Percentiles rank a stretch among this genome's conserved stretches.
Conservation (phyloP, 2,797 vertebrate species). For the Mus minutoides region DNA sequence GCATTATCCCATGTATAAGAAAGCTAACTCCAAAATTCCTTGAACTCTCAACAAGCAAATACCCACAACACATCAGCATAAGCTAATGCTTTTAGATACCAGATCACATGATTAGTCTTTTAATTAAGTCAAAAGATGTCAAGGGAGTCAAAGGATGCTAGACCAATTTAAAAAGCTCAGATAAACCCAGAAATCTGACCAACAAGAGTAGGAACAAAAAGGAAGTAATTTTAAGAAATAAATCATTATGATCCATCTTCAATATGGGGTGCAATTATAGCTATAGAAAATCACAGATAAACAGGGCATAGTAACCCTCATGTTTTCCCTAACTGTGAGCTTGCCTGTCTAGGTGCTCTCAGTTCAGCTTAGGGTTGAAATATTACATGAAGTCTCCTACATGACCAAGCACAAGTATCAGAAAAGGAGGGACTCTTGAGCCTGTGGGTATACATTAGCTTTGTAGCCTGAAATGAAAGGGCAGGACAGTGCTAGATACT, state of each 20-base stretch:
- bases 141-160: not conserved
- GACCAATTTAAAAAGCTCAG: not conserved
- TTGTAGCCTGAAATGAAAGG: not conserved
- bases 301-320: not conserved
- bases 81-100: not conserved
- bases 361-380: not conserved
- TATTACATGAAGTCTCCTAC: not conserved
- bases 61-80: not conserved
- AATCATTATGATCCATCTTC: not conserved
- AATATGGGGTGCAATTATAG: not conserved
- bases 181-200: not conserved
- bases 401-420: not conserved
- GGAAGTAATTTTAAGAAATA: constrained; percentile 1
- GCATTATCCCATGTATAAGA: not conserved
- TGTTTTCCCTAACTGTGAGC: not conserved
- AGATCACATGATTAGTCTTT: not conserved
- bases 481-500: not conserved
- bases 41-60: not conserved
- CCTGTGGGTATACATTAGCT: not conserved
- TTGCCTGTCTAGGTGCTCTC: not conserved
- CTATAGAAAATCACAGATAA: not conserved
- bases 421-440: not conserved
- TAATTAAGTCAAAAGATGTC: not conserved
- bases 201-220: not conserved
- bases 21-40: not conserved